Conservation (phyloP, 2,888 invertebrate species). For the Caenorhabditis sp. region DNA sequence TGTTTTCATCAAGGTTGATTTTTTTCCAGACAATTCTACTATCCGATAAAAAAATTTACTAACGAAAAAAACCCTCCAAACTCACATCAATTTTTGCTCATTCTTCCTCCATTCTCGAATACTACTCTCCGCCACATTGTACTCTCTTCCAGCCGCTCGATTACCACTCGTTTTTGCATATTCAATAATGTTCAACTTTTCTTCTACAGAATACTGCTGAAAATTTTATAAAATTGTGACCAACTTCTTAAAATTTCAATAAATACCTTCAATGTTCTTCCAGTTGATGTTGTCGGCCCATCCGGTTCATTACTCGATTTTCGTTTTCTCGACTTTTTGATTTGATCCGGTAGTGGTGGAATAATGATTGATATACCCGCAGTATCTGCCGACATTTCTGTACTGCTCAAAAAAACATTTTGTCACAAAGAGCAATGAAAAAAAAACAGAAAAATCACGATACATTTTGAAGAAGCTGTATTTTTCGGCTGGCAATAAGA, state of each 20-base stretch:
- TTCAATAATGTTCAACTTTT: slow-evolving; percentile 63
- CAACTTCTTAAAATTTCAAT: neutral
- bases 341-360: neutral
- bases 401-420: no score
- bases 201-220: slow-evolving; percentile 54
- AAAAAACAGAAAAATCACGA: no score
- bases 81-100: slow-evolving; percentile 59
- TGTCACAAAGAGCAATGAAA: no score
- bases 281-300: neutral
- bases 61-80: no score
- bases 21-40: no score
- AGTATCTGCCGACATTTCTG: no score
- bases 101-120: slow-evolving; percentile 70
- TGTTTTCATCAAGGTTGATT: no score
- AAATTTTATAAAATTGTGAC: neutral
- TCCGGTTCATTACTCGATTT: neutral
- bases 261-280: neutral
- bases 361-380: neutral
- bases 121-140: slow-evolving; percentile 68
- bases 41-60: no score
- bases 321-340: neutral
- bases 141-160: slow-evolving; percentile 67
- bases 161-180: slow-evolving; percentile 57
- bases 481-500: no score
- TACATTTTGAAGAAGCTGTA: no score